Conservation (phyloP, 92 coral and sea anemone species). For the Diadumene lineata region DNA sequence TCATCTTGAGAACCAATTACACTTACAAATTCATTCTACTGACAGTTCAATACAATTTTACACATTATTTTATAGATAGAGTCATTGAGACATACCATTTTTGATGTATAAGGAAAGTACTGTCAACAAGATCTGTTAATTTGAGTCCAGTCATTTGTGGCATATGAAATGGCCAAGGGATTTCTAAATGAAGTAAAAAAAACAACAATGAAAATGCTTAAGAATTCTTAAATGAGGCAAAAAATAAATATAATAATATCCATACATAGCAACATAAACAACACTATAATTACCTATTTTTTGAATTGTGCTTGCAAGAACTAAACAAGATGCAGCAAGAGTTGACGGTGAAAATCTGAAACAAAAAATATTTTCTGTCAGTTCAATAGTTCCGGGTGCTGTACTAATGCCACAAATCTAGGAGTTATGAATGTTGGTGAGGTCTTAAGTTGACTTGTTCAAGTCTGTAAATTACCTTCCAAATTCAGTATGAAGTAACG, state of each 20-base stretch:
- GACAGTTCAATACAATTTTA: too few species aligned
- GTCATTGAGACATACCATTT: conserved; percentile 66
- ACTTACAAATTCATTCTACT: too few species aligned
- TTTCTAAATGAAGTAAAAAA: conserved; percentile 29
- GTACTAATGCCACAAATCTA: too few species aligned
- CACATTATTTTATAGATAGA: too few species aligned
- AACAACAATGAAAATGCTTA: background rate
- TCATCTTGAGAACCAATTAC: too few species aligned
- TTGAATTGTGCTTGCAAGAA: conserved; percentile 78
- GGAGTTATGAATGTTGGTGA: too few species aligned
- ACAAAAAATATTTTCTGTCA: background rate
- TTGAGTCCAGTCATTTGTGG: conserved; percentile 66
- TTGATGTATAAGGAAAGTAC: conserved; percentile 64
- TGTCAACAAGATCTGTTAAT: conserved; percentile 55
- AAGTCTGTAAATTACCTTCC: too few species aligned
- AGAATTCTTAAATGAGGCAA: background rate
- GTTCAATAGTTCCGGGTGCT: too few species aligned
- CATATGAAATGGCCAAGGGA: conserved; percentile 79
- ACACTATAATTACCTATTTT: conserved; percentile 53
- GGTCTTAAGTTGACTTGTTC: too few species aligned
- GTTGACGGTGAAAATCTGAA: conserved; percentile 76
- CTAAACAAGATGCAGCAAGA: conserved; percentile 79
- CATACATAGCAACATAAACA: too few species aligned
- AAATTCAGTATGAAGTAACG: conserved; percentile 78
- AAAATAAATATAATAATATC: too few species aligned